Conservation (phyloP, 2,797 vertebrate species). For the Toxotes lorentzi region DNA sequence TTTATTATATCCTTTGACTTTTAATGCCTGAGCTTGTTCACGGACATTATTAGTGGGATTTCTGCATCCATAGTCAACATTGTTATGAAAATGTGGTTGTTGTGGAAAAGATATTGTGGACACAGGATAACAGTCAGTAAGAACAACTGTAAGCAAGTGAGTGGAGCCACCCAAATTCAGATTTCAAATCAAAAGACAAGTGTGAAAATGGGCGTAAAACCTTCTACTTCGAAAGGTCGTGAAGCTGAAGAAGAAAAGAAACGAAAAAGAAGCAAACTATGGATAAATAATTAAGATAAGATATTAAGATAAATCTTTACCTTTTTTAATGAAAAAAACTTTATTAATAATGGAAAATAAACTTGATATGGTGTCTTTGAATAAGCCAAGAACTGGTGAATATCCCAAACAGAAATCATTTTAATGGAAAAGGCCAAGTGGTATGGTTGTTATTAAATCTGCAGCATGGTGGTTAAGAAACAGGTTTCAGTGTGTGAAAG, state of each 20-base stretch:
- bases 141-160: slow-evolving; percentile 12
- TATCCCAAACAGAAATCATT: neutral
- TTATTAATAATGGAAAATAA: neutral
- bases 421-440: neutral
- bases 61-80: neutral
- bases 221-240: neutral
- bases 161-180: neutral
- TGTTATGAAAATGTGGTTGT: slow-evolving; percentile 4
- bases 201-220: slow-evolving; percentile 3
- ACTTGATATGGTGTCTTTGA: slow-evolving; percentile 10
- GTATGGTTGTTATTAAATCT: slow-evolving; percentile 1
- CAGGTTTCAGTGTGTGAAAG: slow-evolving; percentile 24
- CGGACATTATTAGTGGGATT: neutral
- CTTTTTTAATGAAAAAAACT: neutral
- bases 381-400: neutral
- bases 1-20: neutral
- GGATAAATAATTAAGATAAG: neutral
- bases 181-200: slow-evolving; percentile 5
- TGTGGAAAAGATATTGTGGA: slow-evolving; percentile 1
- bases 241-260: neutral
- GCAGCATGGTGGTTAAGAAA: slow-evolving; percentile 27
- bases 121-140: slow-evolving; percentile 12
- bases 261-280: slow-evolving; percentile 4
- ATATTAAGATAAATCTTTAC: no score
- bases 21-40: neutral